Conservation (phyloP, 1,140 invertebrate genomes). For the Antheraea pernyi region DNA sequence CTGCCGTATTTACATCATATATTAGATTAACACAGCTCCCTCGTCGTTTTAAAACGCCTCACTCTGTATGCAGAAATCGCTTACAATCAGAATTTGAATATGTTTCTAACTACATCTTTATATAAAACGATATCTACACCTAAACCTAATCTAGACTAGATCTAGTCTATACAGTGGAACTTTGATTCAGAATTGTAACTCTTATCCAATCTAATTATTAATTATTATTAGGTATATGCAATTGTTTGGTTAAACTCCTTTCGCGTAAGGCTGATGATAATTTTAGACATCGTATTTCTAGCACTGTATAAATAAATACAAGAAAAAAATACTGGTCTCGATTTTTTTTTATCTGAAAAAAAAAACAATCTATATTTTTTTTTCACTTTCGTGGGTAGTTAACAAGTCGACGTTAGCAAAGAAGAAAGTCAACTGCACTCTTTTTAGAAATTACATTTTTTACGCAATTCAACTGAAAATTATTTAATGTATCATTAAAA, state of each 20-base stretch:
- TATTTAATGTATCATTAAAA: too few relatives aligned
- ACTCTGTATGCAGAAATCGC: not conserved
- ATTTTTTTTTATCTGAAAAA: too few relatives aligned
- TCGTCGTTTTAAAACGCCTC: not conserved
- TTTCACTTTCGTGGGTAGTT: too few relatives aligned
- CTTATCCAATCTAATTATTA: not conserved
- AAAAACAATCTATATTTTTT: too few relatives aligned
- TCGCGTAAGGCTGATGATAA: not conserved
- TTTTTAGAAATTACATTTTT: too few relatives aligned
- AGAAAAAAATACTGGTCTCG: too few relatives aligned
- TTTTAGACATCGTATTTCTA: not conserved
- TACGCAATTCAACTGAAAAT: too few relatives aligned
- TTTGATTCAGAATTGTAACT: conserved; percentile 23
- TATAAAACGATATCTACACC: conserved; percentile 74
- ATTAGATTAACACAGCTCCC: too few relatives aligned
- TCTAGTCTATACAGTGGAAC: conserved; percentile 59
- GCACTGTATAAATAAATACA: not conserved
- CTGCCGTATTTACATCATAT: not conserved
- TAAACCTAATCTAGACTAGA: conserved; percentile 67
- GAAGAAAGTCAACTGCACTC: too few relatives aligned
- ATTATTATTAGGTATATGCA: too few relatives aligned
- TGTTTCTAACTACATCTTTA: conserved; percentile 68
- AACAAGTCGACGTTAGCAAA: too few relatives aligned
- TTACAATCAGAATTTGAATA: conserved; percentile 66
- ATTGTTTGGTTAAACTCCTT: not conserved